A percentile compares a stretch with the other conserved stretches of the same genome.
These are phyloP conservation scores for Corapipo altera DNA, from an alignment of 2,113 vertebrate genomes.

Conservation along the genomic window DNA sequence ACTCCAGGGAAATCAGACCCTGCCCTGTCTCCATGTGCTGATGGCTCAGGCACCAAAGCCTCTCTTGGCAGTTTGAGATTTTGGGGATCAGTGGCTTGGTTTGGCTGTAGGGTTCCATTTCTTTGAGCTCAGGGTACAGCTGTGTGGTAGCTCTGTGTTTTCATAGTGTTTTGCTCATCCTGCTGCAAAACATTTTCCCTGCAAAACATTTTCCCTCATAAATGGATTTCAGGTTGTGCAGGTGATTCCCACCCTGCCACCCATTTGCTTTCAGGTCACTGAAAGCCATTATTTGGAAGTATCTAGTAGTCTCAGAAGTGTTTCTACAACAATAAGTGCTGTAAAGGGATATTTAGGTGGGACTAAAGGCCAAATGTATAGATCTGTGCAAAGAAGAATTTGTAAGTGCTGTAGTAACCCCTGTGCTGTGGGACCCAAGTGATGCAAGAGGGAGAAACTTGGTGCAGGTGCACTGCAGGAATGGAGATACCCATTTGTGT, in stretches of 20 bases:
- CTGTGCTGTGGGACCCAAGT: background rate
- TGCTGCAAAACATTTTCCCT: background rate
- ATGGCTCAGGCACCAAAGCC: background rate
- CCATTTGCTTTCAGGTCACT: background rate
- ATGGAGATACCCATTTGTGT: fast-evolving
- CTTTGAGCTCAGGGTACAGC: background rate
- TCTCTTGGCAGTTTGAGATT: background rate
- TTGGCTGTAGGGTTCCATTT: background rate
- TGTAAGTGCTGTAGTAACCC: background rate
- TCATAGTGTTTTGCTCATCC: fast-evolving
- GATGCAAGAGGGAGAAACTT: background rate
- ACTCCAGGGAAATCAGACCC: background rate
- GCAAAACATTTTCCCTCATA: fast-evolving
- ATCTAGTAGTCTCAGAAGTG: background rate
- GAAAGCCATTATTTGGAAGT: background rate
- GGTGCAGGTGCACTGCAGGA: background rate
- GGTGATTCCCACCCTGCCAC: background rate
- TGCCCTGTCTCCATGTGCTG: fast-evolving
- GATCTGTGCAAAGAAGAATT: background rate
- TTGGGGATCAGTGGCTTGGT: background rate
- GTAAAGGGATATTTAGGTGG: background rate
- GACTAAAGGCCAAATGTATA: background rate
- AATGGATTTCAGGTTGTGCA: background rate
- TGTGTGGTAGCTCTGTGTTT: background rate
- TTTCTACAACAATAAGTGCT: background rate